phyloP scores from a whole-genome alignment of 2,888 invertebrate species.

The Melieria picta region DNA sequence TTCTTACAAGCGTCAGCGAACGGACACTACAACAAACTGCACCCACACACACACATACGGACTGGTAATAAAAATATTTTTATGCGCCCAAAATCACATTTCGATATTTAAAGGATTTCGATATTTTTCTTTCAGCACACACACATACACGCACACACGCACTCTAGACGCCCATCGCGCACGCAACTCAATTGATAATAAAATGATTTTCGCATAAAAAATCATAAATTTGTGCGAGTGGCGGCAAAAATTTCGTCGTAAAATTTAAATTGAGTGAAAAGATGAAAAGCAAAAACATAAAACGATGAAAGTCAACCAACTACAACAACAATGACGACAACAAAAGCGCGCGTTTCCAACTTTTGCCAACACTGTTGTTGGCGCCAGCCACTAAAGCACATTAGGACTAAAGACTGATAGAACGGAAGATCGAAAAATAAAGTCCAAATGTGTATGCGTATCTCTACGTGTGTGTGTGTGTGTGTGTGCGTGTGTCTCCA shows the following conservation, averaged over 20 bases:
- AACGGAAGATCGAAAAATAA: no score
- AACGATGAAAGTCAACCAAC: not conserved
- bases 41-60: not conserved
- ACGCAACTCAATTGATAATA: slow-evolving; percentile 21
- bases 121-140: slow-evolving; percentile 1
- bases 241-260: slow-evolving; percentile 5
- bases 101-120: slow-evolving; percentile 22
- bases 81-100: slow-evolving; percentile 16
- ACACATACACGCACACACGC: not conserved
- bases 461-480: not conserved
- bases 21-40: no score
- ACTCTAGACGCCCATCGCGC: not conserved
- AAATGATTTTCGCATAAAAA: slow-evolving; percentile 27
- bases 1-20: no score
- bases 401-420: no score
- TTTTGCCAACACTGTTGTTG: no score
- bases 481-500: not conserved
- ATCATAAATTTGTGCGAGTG: no score
- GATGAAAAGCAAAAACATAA: not conserved
- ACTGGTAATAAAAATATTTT: slow-evolving; percentile 8
- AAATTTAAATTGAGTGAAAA: slow-evolving; percentile 25
- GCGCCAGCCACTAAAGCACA: no score
- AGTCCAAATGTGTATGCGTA: not conserved
- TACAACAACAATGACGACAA: no score
- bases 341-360: no score